Conservation (phyloP, 2,113 vertebrate species). For the Excalfactoria chinensis region DNA sequence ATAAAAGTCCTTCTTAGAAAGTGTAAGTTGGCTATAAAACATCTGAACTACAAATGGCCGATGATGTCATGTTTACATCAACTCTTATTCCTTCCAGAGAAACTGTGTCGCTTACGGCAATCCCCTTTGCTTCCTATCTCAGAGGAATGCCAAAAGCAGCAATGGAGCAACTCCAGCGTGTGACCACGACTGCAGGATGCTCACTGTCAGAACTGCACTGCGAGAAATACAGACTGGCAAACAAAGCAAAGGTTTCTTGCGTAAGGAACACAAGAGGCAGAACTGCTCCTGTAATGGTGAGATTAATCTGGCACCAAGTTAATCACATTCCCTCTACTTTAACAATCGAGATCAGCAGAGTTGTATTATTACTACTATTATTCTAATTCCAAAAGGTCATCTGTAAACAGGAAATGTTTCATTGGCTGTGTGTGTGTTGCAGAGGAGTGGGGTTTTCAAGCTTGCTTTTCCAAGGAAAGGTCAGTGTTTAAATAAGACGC, state of each 20-base stretch:
- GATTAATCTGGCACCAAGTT: not conserved
- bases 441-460: not conserved
- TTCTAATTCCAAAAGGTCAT: not conserved
- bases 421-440: not conserved
- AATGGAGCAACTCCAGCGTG: not conserved
- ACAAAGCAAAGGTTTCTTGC: not conserved
- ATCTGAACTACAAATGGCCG: not conserved
- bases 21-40: not conserved
- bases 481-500: not conserved
- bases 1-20: not conserved
- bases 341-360: not conserved
- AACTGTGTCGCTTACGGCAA: not conserved
- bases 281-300: not conserved
- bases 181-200: not conserved
- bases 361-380: too few species aligned
- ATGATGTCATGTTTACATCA: not conserved
- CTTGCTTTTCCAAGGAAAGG: not conserved
- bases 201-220: not conserved
- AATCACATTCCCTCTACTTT: not conserved
- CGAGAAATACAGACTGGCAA: not conserved
- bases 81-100: not conserved
- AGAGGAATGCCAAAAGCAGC: not conserved
- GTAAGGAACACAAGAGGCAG: not conserved
- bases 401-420: not conserved
- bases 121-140: not conserved